Base-by-base conservation (phyloP, 2,888 invertebrate species). In the Anoplius nigerrimus region DNA sequence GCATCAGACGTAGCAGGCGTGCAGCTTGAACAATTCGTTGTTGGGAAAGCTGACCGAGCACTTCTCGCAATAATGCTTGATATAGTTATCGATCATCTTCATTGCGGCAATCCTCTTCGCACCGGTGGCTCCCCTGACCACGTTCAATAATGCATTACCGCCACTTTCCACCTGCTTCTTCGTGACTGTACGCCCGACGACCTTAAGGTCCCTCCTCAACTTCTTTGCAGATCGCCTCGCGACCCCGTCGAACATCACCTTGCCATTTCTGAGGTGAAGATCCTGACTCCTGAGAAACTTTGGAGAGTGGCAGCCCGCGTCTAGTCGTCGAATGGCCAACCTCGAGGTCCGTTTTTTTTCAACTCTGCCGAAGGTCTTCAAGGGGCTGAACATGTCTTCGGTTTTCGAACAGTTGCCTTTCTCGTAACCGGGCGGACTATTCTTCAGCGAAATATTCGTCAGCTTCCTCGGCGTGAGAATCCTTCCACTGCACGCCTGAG, bases 1-100 rank as follows among this genome's bases (percentile, higher is more conserved):
- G 11, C 24, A 71, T 84, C 75, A 85, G 62, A 75, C 78, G 69
- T 75, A 79, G 60, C 86, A 86, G 34, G 56, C 68, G 55, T 86
- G 85, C n/a, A 83, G 57, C 66, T 61, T 81, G 54, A 74, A 83
- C 8, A 84, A 67, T 56, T 84, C 84, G 51, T 73, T 82, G 56
- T 78, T 85, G n/a, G 62, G 59, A 48, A 84, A 84, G 24, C 74
- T 79, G 22, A 64, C 54, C 45, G 76, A 78, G 57, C 86, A 86
- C 34, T 71, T 76, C 0, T 82, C 81, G 60, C 86, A 86, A 20
- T 74, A 80, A n/a, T 74, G 79, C 53, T 83, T 84, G 1, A 82
- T 73, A 20, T 72, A 74, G 15, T 62, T 62, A 51, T 76, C 70
- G 6, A 57, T 11, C 8, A 68, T 16, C 18, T 78, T 79, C 20